Conservation (phyloP, 2,888 invertebrate species). For the Autographa gamma region DNA sequence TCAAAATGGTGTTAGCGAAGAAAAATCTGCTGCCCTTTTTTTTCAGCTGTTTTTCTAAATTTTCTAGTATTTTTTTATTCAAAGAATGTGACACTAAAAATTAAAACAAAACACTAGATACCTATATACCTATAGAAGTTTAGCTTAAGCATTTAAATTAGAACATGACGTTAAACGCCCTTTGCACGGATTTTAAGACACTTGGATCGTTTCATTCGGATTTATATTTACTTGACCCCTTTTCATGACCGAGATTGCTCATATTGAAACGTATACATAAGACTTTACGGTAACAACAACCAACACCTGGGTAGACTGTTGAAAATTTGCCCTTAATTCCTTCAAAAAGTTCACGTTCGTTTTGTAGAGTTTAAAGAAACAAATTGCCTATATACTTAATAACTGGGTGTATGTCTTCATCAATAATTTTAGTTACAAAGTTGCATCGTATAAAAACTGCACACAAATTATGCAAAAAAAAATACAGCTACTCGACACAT, state of each 20-base stretch:
- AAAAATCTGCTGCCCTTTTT: constrained; percentile 35
- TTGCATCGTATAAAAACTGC: background rate
- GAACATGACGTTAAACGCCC: background rate
- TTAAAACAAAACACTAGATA: background rate
- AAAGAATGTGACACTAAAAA: constrained; percentile 3
- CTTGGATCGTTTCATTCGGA: background rate
- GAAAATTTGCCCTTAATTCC: background rate
- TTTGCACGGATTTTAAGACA: background rate
- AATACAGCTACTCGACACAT: background rate
- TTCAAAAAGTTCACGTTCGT: background rate
- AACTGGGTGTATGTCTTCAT: no score
- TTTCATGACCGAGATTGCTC: background rate
- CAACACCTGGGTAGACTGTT: background rate
- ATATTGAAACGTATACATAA: background rate
- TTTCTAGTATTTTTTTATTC: constrained; percentile 11
- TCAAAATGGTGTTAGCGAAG: constrained; percentile 33
- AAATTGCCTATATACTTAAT: no score
- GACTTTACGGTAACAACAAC: background rate
- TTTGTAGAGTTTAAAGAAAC: background rate
- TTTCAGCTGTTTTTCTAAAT: constrained; percentile 13
- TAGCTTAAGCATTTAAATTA: background rate
- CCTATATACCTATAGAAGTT: background rate
- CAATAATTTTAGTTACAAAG: background rate
- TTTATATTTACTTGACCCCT: constrained; percentile 1
- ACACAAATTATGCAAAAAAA: background rate